Evolutionary conservation across 2,888 invertebrate genomes (phyloP).

Genomic region (Junonia oenone): DNA sequence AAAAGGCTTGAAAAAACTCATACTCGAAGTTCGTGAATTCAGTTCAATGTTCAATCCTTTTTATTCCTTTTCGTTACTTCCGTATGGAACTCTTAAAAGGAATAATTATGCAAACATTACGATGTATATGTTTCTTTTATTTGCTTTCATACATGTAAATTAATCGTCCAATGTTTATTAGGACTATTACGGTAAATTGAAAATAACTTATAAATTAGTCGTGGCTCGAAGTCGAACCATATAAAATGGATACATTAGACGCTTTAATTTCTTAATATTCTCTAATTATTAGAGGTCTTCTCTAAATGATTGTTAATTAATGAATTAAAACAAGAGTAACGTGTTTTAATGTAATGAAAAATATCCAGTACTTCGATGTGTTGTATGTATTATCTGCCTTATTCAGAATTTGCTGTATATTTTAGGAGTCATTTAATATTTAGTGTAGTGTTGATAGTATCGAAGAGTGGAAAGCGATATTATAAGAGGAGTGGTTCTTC

Average conservation of each 20-base stretch:
- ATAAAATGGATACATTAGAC: not conserved
- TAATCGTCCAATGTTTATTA: constrained; percentile 64
- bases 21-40: too few species aligned
- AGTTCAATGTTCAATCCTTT: not conserved
- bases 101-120: not conserved
- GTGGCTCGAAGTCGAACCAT: not conserved
- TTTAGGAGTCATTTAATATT: too few species aligned
- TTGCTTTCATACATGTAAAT: constrained; percentile 42
- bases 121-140: not conserved
- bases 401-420: too few species aligned
- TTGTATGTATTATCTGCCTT: too few species aligned
- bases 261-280: not conserved
- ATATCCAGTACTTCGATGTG: too few species aligned
- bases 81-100: not conserved
- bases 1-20: not conserved
- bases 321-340: too few species aligned
- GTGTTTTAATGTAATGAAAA: too few species aligned
- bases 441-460: too few species aligned
- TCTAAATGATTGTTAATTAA: not conserved
- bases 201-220: constrained; percentile 78
- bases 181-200: constrained; percentile 74
- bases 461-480: too few species aligned
- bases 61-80: not conserved
- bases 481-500: too few species aligned
- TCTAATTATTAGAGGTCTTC: not conserved